A percentile compares a stretch with the other conserved stretches of the same genome.
Conservation (phyloP, 23 tunicate species). For the Ascidia mentula region DNA sequence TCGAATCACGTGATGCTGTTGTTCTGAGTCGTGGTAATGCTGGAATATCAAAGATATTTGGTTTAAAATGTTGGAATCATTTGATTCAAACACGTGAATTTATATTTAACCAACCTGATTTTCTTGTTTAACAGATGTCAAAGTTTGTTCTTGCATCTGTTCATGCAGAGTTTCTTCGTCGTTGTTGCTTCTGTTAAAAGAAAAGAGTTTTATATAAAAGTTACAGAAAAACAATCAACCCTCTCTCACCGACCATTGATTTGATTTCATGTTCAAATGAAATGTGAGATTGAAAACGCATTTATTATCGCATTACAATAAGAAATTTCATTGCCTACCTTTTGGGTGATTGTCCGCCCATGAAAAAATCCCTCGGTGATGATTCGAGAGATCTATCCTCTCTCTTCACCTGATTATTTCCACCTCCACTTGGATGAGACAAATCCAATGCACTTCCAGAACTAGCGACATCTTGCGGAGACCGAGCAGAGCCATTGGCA, state of each 20-base stretch:
- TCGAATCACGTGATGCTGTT: neutral
- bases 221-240: too few relatives aligned
- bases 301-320: too few relatives aligned
- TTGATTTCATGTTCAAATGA: too few relatives aligned
- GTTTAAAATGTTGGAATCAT: neutral
- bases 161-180: too few relatives aligned
- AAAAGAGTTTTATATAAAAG: too few relatives aligned
- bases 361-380: neutral
- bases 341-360: neutral
- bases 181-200: too few relatives aligned
- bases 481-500: neutral
- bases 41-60: too few relatives aligned
- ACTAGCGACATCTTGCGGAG: neutral
- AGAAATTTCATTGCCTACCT: too few relatives aligned
- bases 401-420: neutral
- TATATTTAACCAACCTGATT: neutral
- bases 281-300: too few relatives aligned
- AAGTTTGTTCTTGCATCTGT: neutral
- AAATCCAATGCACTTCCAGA: neutral
- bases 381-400: neutral
- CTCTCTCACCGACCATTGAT: too few relatives aligned
- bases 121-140: neutral
- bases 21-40: neutral
- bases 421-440: neutral
- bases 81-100: neutral